phyloP scores from a whole-genome alignment of 2,888 invertebrate species.

The Morpho achilles region DNA sequence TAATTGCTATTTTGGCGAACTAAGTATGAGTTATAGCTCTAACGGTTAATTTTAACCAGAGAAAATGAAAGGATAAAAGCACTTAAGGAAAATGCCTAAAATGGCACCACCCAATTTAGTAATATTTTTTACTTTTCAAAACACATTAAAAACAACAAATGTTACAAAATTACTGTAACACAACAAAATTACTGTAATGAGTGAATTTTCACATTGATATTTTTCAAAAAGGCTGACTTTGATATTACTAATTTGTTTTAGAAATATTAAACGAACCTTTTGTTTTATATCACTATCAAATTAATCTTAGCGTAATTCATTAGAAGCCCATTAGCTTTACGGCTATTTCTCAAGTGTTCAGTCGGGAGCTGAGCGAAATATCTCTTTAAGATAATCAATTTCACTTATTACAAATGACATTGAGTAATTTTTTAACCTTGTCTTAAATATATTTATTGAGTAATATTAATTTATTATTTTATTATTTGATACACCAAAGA shows the following conservation, averaged over 20 bases:
- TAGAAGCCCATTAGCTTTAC: constrained; percentile 8
- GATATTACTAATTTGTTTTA: background rate
- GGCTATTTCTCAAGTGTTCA: constrained; percentile 12
- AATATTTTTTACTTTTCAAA: too few relatives aligned
- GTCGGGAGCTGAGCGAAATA: constrained; percentile 12
- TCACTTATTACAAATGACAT: constrained; percentile 15
- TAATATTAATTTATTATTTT: too few relatives aligned
- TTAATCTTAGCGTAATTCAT: constrained; percentile 7
- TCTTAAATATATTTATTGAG: background rate
- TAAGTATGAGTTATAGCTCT: too few relatives aligned
- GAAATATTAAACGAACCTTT: constrained; percentile 1
- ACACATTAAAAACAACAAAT: too few relatives aligned
- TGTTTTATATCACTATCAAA: constrained; percentile 6
- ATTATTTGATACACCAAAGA: too few relatives aligned
- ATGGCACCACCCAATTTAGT: too few relatives aligned
- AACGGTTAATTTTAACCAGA: too few relatives aligned
- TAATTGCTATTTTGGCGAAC: too few relatives aligned
- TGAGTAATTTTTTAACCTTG: constrained; percentile 2
- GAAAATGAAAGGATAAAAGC: too few relatives aligned
- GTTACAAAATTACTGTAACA: too few relatives aligned
- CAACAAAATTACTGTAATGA: background rate
- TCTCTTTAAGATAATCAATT: constrained; percentile 20
- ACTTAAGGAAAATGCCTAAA: too few relatives aligned
- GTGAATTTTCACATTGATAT: background rate
- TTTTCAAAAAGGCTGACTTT: too few relatives aligned